Conservation (phyloP, 2,888 invertebrate genomes). For the Brassicogethes aeneus region DNA sequence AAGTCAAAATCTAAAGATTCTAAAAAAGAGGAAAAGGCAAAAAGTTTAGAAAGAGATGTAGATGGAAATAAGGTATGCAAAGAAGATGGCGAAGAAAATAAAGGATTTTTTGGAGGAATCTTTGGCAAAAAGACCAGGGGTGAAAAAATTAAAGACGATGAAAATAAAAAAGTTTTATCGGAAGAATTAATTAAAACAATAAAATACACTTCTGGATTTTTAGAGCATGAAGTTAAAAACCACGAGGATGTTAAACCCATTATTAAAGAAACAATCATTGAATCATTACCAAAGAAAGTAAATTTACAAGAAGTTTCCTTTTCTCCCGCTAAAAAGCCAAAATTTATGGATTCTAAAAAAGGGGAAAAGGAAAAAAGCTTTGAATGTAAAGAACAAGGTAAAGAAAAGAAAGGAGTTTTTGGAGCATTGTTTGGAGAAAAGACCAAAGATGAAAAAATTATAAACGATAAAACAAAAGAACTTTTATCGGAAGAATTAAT, state of each 20-base stretch:
- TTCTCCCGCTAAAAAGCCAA: not conserved
- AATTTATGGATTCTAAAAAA: conserved; percentile 4
- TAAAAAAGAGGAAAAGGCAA: conserved; percentile 16
- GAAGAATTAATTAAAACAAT: conserved; percentile 1
- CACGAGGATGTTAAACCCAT: conserved; percentile 1
- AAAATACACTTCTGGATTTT: not conserved
- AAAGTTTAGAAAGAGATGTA: conserved; percentile 11
- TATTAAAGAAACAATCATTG: not conserved
- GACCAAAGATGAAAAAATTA: conserved; percentile 14
- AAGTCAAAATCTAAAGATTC: not conserved
- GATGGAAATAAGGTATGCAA: conserved; percentile 7
- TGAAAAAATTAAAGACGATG: conserved; percentile 16
- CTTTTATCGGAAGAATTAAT: not conserved
- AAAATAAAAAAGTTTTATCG: conserved; percentile 8
- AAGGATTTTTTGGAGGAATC: conserved; percentile 22
- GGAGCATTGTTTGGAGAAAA: conserved; percentile 17
- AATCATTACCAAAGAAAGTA: not conserved
- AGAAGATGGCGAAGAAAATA: not conserved
- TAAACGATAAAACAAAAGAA: conserved; percentile 16
- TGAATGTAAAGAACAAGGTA: conserved; percentile 7
- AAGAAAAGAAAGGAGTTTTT: conserved; percentile 11
- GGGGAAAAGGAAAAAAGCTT: not conserved
- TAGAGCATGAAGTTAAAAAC: conserved; percentile 1
- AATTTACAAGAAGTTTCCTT: not conserved
- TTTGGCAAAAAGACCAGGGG: conserved; percentile 23